Evolutionary conservation across 2,888 invertebrate genomes (phyloP), one percentile per base, ranked within the genome.

Genomic region (Labia minor): DNA sequence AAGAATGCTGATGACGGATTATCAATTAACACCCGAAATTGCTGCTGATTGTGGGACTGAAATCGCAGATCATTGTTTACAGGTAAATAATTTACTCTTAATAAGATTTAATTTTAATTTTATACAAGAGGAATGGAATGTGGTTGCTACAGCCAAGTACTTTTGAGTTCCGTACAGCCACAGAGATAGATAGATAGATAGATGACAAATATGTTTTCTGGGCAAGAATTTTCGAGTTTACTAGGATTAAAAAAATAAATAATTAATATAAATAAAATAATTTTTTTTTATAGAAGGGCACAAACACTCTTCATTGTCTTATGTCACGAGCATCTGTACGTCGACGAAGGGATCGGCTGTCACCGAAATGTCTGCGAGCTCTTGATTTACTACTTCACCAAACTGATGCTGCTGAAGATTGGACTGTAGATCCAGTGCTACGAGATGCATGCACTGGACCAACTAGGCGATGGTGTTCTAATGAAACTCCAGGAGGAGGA

Each of bases 371-470:
- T 74, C 86, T 87, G 75, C 83, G 87, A 75, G 89, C 92, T 65
- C 77, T 97, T 69, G 91, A 93, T 78, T 80, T 81, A 37, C 78
- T 97, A 62, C 81, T 97, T 1, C 89, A 90, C 78, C 88, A 92
- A 73, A 87, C 92, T 3, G 95, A 98, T 78, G 89, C 88, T n/a
- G 96, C 91, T 0, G 92, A 93, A 78, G 94, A 97, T 78, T 95
- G 95, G 91, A 85, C 92, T 72, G 92, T 97, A 0, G 98, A 99
- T 80, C 93, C 93, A 0, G 87, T 94, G 61, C 79, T 97, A 65
- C 84, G 89, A 65, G 87, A 89, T 75, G 90, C 92, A 0, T 97
- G 97, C 75, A 86, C 88, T 73, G 85, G 88, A 1, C 92, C 95
- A 6, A 94, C 94, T 0, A 87, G 89, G 75, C 79, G 83, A 33